Base-by-base conservation (phyloP, 2,113 vertebrate genomes). In the Rana temporaria region DNA sequence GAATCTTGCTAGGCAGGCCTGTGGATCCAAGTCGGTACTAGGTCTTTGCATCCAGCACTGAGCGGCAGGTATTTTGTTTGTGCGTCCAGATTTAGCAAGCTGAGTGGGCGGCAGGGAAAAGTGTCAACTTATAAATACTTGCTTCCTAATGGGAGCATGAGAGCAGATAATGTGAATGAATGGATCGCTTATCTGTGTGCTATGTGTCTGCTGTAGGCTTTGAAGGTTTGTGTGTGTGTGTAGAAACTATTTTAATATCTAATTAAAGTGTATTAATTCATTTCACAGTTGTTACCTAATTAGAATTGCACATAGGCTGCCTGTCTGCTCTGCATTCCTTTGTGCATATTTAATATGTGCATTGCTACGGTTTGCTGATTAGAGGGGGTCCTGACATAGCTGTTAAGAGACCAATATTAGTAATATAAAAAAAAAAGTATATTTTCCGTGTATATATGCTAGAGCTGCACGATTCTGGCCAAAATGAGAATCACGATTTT, bases 101-200 rank as follows among this genome's bases (percentile, higher is more conserved):
- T 48, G 56, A 76, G 59, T 48, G n/a, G 73, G 59, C 73, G 57
- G 48, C 18, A 62, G 18, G 15, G 16, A 32, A 38, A 79, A 32
- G 52, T 69, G 77, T 79, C 65, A 22, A 66, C 67, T 55, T 79
- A 79, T 59, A 59, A 59, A 38, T 68, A 65, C 64, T 69, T 67
- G 17, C 32, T 59, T 59, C 26, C 48, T 78, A 78, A 67, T 78
- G 63, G 76, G 76, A 69, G 34, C 73, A 68, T 67, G 63, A 57
- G 77, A 78, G 63, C 42, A 32, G 62, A 65, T 67, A 67, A 67
- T 24, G 32, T 65, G 48, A 30, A 64, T 64, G 74, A 64, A 77
- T 76, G 59, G 59, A 76, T 24, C 12, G 74, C 59, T 77, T 77
- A 20, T n/a, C 59, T 52, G n/a, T 3, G 6, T 15, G 4, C 30